Evolutionary conservation across 2,888 invertebrate genomes (phyloP).

Genomic region (Carabus problematicus): DNA sequence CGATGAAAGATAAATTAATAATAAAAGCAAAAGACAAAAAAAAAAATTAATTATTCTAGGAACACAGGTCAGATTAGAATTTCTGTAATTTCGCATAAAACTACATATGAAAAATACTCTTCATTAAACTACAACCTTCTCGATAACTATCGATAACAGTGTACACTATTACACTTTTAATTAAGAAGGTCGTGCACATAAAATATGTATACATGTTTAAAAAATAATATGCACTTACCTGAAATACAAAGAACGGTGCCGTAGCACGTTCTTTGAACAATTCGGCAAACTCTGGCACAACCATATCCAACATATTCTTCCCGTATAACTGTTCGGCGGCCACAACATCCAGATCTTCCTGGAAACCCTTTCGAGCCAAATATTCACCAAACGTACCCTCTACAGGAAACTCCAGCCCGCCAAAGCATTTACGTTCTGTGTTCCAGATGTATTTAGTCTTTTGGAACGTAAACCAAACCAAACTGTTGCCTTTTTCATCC

Average conservation of each 20-base stretch:
- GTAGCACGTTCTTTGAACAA: conserved; percentile 97
- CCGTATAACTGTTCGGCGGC: conserved; percentile 85
- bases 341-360: conserved; percentile 80
- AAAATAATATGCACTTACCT: conserved; percentile 59
- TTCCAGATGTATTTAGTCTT: conserved; percentile 96
- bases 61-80: no score
- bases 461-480: conserved; percentile 93
- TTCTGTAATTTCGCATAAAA: no score
- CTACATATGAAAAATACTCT: no score
- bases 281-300: conserved; percentile 96
- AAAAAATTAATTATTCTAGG: no score
- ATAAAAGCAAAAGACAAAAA: no score
- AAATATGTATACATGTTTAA: no score
- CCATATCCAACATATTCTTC: conserved; percentile 85
- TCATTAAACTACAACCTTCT: no score
- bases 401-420: conserved; percentile 85
- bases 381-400: conserved; percentile 75
- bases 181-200: no score
- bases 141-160: no score
- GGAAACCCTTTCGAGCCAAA: conserved; percentile 84
- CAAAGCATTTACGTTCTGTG: conserved; percentile 79
- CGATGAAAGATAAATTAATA: no score
- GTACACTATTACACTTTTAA: no score
- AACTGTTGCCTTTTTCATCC: conserved; percentile 58
- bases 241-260: conserved; percentile 99